Percentiles rank a stretch among this genome's conserved stretches.
Conservation (phyloP, 2,888 invertebrate species). For the Caenorhabditis wallacei region DNA sequence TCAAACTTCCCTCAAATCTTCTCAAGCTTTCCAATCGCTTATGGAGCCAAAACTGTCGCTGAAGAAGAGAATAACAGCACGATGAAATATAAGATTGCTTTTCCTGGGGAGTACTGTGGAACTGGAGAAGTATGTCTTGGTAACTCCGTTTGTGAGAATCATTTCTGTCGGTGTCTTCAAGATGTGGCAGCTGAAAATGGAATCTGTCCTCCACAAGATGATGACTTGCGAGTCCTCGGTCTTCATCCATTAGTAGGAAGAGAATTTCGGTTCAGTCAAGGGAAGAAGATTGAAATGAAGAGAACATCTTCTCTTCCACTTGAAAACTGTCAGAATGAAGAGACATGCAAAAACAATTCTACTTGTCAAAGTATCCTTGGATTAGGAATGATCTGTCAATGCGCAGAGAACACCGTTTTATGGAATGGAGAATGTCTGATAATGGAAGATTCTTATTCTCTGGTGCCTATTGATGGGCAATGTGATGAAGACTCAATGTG, state of each 20-base stretch:
- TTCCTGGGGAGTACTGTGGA: conserved; percentile 81
- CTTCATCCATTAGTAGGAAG: conserved; percentile 37
- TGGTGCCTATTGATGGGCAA: conserved; percentile 66
- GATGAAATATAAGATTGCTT: conserved; percentile 67
- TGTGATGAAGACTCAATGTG: conserved; percentile 75
- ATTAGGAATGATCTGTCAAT: conserved; percentile 78
- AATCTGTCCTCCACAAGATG: conserved; percentile 69
- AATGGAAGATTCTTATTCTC: conserved; percentile 56
- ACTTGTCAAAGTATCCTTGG: conserved; percentile 74
- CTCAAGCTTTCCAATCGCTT: conserved; percentile 64
- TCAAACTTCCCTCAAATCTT: conserved; percentile 55
- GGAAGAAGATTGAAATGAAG: conserved; percentile 49
- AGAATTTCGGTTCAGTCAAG: conserved; percentile 56
- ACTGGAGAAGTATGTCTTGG: conserved; percentile 75
- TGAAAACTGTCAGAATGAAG: conserved; percentile 75
- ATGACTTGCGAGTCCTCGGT: conserved; percentile 48
- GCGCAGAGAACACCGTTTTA: conserved; percentile 67
- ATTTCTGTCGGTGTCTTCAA: conserved; percentile 79
- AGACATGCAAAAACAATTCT: conserved; percentile 75
- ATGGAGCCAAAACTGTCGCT: conserved; percentile 63
- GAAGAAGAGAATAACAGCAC: conserved; percentile 59
- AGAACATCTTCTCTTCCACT: conserved; percentile 68
- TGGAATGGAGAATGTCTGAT: conserved; percentile 72
- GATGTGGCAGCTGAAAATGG: conserved; percentile 76
- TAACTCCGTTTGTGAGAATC: conserved; percentile 74